Evolutionary conservation across 2,888 invertebrate species (phyloP), one percentile per base, ranked within the genome.

Genomic region (Galerucella nymphaeae): DNA sequence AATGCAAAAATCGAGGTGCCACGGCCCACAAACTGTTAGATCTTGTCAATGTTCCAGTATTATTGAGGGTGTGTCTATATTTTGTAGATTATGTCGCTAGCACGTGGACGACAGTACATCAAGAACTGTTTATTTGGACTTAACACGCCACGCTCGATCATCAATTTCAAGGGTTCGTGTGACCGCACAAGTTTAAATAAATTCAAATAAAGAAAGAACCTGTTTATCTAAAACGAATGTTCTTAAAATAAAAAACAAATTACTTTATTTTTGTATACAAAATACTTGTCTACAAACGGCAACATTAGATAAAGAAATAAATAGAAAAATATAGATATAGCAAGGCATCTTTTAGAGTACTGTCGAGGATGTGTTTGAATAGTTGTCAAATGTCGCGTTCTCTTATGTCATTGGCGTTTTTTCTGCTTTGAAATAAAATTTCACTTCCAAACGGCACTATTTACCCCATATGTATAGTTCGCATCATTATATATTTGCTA

Each of bases 1-100:
- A 78, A 79, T 80, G 78, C 76, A 77, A 79, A 79, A 77, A 76
- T 58, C 76, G 74, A 76, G 79, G 77, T 73, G 74, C 71, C 70
- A 73, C 66, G 69, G 70, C 72, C 71, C 73, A 66, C 71, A 71
- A 73, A 73, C 64, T 70, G 74, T 66, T 72, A 75, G 76, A 77
- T 77, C 72, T 69, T 70, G 70, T 77, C 72, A 74, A 69, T 70
- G 73, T 72, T 74, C 67, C 70, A 55, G 66, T 68, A 73, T 75
- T 61, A 63, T 77, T 66, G 71, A 73, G 77, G 75, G 77, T 74
- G 77, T 77, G 75, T 77, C 71, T 76, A 72, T 75, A 75, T 76
- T 74, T 77, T 75, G 77, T 75, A 77, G 71, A 75, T 74, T 74
- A 69, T 73, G 72, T 63, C 57, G 42, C 38, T 55, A 23, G 66